Base-by-base conservation (phyloP, 2,797 vertebrate species). In the Chiroxiphia lanceolata region DNA sequence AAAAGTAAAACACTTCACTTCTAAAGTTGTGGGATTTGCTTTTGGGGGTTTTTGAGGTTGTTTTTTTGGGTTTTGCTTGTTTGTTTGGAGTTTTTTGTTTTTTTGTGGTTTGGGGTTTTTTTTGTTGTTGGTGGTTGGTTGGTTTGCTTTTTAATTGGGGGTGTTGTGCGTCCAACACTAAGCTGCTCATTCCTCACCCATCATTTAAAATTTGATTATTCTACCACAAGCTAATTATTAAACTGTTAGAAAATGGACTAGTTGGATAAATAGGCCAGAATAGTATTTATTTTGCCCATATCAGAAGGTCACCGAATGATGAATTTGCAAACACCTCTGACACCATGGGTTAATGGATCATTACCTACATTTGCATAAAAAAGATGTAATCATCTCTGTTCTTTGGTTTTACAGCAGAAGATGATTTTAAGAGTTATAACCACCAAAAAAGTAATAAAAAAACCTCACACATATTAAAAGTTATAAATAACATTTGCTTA, bases 401-500 rank as follows among this genome's bases (percentile, higher is more conserved):
- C 59, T 36, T 63, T 10, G 64, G 17, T 80, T 86, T 94, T 36
- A 69, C 20, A 45, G 38, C 15, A 31, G 80, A 83, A 69, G 61
- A 83, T 42, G 23, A 57, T 53, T 38, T 16, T 5, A 60, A 74
- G 56, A 85, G 19, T 21, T 22, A 56, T 5, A 45, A 31, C 2
- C 4, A 31, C 11, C 12, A 12, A 26, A 48, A 26, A 63, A 20
- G 4, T 6, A 36, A 48, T 65, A 54, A 64, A 83, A 83, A 53
- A 44, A 0, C 23, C 56, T 16, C 50, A 47, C 20, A 36, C 5
- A 10, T 9, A 44, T n/a, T 71, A 86, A 74, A 69, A 36, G 44
- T 87, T 91, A 89, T 50, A 95, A 95, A 94, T 95, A 95, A 36
- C 53, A 56, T 16, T 79, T 91, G 63, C 86, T 86, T 51, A 65